Evolutionary conservation across 2,797 vertebrate genomes (phyloP), one percentile per base, ranked within the genome.

Genomic region (Vespertilio murinus): DNA sequence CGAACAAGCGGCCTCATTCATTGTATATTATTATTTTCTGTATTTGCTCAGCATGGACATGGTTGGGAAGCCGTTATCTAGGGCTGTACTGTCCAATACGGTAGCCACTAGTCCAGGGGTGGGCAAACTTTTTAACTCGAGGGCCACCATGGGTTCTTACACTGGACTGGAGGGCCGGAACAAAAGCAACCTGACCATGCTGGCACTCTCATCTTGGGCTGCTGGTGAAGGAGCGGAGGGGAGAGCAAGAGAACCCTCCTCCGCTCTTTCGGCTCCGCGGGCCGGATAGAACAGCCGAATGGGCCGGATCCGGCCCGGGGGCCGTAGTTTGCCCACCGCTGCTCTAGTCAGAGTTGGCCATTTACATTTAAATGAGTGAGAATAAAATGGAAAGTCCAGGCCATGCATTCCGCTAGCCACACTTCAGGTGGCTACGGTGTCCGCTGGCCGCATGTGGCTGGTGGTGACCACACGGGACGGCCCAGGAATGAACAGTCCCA

Each of bases 371-470:
- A 56, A 73, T 88, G 30, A 73, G 6, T 30, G 59, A 61, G 59
- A 61, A 25, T 56, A 45, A 22, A 83, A 61, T 45, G 42, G 17
- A 38, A 88, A 89, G 23, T 22, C 11, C 69, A 56, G 23, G 78
- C 45, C 64, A 25, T 65, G 56, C 9, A 17, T 40, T 30, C 14
- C 16, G 28, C 13, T 28, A 22, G 38, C 45, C 67, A 17, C 52
- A 23, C n/a, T 47, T 75, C 33, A 78, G 54, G 3, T 64, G 30
- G 28, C 30, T 45, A 14, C 18, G 3, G 1, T 12, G 14, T 12
- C 40, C 12, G 3, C 0, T 16, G 64, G 61, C 83, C 40, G 5
- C 28, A 17, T 0, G 4, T 25, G 18, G 10, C 59, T 28, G 3
- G 45, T 17, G 18, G 28, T 49, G 65, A 7, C 64, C 20, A 1